Evolutionary conservation across 2,888 invertebrate species (phyloP), one percentile per base, ranked within the genome.

Genomic region (Lasiommata megera): DNA sequence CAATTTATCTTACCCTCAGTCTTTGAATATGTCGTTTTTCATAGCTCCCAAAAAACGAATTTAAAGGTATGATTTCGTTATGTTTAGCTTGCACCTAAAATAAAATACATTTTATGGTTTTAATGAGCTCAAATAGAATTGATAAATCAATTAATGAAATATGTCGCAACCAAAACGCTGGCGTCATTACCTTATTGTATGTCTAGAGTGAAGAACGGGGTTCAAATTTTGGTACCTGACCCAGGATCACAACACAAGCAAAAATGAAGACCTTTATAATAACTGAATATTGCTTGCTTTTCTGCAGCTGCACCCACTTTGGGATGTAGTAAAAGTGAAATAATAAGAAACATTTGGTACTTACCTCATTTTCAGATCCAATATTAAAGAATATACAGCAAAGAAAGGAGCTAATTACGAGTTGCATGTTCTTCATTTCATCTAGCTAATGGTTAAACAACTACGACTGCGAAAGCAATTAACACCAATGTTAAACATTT

Each of bases 1-100:
- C 6, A n/a, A 47, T 8, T 11, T 14, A 50, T 23, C 23, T 14
- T 58, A 63, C 59, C 54, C 54, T 54, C 17, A 58, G 16, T n/a
- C 41, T 16, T 31, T 52, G 40, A 31, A 52, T 40, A 28, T 67
- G 73, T 14, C 54, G 41, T 12, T 36, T 43, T 37, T 62, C 62
- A 34, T 54, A 50, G 36, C 53, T 59, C 7, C 31, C 53, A 36
- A 50, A 37, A 12, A 61, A 29, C 3, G 55, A 52, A 12, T 55
- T 52, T 16, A 58, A 40, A 7, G 53, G 44, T 36, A 59, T 50
- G 2, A 54, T 48, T 14, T 56, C 46, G 23, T 53, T 56, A 28
- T 52, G 50, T 31, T 38, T 54, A 9, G 58, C 61, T 23, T 61
- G 58, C 16, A 61, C 61, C 61, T 61, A 3, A n/a, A 50, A 57